Evolutionary conservation across 2,797 vertebrate species (phyloP), one percentile per base, ranked within the genome.

Genomic region (Triplophysa bombifrons): DNA sequence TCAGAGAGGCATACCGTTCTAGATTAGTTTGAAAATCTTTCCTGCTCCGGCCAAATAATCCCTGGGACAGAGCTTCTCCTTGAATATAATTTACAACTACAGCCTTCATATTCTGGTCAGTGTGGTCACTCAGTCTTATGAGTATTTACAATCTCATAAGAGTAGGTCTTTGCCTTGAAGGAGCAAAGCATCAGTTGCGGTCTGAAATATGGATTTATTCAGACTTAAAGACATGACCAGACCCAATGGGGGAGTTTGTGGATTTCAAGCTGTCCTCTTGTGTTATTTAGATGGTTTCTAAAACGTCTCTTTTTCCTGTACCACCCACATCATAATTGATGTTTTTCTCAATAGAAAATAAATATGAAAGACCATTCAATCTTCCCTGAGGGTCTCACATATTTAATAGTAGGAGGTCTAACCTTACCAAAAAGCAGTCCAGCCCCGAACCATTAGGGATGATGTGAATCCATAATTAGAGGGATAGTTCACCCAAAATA

Each of bases 1-100:
- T 76, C 87, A 87, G 84, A 88, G 90, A 88, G 66, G 91, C 91
- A 92, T 94, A 92, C 92, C 91, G 65, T 75, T 88, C 88, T 92
- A 93, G 93, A 93, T 94, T 93, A 94, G 87, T 88, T 83, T 85
- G 82, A 92, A 78, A 92, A 90, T 92, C 90, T 92, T 94, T 93
- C 92, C 92, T 93, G 91, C 90, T 91, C 86, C 85, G 88, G 80
- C 50, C 83, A 91, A 91, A 92, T 94, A 92, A 93, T 93, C 93
- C 91, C 85, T 83, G 7, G 55, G 86, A 87, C 82, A 86, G 88
- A 84, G 86, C 87, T 79, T 82, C 75, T 77, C 44, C 38, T 85
- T 86, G 81, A 87, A 87, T 87, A 89, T 88, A 90, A 91, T 86
- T 89, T 83, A 83, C 87, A 86, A 88, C 88, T 92, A 90, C 82